Percentiles rank a stretch among this genome's conserved stretches.
Evolutionary conservation across 1,140 invertebrate genomes (phyloP).

Genomic region (Dryas iulia): DNA sequence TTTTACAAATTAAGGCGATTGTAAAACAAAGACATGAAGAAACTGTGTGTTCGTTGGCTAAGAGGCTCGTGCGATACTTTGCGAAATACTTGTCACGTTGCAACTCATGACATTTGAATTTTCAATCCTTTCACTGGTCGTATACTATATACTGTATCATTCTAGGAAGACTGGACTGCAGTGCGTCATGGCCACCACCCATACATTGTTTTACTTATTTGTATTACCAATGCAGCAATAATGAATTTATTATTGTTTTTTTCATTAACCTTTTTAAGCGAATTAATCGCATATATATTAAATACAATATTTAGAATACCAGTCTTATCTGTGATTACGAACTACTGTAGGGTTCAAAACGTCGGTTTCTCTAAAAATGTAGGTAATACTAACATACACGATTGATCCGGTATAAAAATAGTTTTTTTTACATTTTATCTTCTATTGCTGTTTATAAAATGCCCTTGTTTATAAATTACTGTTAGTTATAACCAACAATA

Average conservation of each 20-base stretch:
- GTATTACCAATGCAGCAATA: background rate
- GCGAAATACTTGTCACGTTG: slow-evolving; percentile 68
- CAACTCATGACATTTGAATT: slow-evolving; percentile 56
- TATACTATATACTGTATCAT: slow-evolving; percentile 26
- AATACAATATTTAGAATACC: too few species aligned
- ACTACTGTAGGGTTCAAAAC: too few species aligned
- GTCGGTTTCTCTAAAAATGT: too few species aligned
- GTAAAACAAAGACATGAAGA: slow-evolving; percentile 52
- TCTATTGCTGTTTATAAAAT: too few species aligned
- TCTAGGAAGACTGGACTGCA: slow-evolving; percentile 26
- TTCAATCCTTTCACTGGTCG: slow-evolving; percentile 59
- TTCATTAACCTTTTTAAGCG: too few species aligned
- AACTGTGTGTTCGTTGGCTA: slow-evolving; percentile 53
- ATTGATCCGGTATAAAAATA: too few species aligned
- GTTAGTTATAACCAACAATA: too few species aligned
- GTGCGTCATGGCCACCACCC: slow-evolving; percentile 21
- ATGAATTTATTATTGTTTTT: background rate
- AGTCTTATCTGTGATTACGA: too few species aligned
- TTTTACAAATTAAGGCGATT: slow-evolving; percentile 32
- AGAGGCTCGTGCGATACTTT: slow-evolving; percentile 57
- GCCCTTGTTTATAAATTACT: too few species aligned
- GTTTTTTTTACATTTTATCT: too few species aligned
- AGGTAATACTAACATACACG: too few species aligned
- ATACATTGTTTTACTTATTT: background rate
- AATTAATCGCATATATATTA: too few species aligned